Evolutionary conservation across 2,797 vertebrate genomes (phyloP).

Genomic region (Macroramphosus scolopax): DNA sequence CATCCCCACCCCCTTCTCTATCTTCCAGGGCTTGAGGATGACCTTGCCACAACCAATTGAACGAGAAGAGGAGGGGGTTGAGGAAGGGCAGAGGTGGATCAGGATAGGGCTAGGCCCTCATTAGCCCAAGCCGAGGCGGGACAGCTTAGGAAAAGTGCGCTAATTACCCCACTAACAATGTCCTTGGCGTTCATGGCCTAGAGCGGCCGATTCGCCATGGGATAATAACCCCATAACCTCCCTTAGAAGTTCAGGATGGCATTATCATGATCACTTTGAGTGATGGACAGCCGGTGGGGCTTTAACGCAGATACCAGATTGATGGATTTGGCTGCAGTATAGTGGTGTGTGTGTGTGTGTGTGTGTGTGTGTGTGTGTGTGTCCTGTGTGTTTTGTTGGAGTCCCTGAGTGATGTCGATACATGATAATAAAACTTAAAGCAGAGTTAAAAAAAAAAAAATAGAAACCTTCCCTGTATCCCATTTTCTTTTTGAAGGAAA

Average conservation of each 20-base stretch:
- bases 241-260: conserved; percentile 69
- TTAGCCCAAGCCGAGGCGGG: conserved; percentile 72
- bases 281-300: conserved; percentile 61
- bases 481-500: conserved; percentile 48
- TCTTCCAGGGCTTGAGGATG: conserved; percentile 60
- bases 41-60: conserved; percentile 73
- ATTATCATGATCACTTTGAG: conserved; percentile 74
- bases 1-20: conserved; percentile 52
- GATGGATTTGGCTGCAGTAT: conserved; percentile 43
- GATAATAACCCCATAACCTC: conserved; percentile 77
- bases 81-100: conserved; percentile 50
- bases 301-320: conserved; percentile 35
- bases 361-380: too few relatives aligned
- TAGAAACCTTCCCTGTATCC: conserved; percentile 26
- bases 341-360: conserved; percentile 8
- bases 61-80: conserved; percentile 30
- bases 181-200: conserved; percentile 78
- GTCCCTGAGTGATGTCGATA: conserved; percentile 32
- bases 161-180: conserved; percentile 82
- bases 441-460: too few relatives aligned
- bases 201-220: conserved; percentile 60
- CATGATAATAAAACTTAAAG: conserved; percentile 33
- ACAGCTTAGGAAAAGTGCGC: conserved; percentile 71
- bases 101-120: conserved; percentile 68
- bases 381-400: conserved; percentile 35